These are phyloP conservation scores for Drosophila oshimai DNA, from an alignment of 1,140 invertebrate genomes.

Conservation along the genomic window DNA sequence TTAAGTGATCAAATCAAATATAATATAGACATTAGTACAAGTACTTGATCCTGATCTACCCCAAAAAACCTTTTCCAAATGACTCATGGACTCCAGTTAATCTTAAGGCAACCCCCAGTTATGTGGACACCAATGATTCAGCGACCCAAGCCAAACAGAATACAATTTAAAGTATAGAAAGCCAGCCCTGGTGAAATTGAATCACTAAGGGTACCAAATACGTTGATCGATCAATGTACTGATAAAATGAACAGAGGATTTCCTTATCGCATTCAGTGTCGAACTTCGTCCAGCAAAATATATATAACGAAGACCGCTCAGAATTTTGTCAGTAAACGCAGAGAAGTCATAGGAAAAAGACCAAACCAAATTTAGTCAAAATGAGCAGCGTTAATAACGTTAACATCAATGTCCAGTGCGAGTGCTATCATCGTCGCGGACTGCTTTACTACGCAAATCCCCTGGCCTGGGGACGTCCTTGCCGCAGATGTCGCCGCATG, in stretches of 20 bases:
- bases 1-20: neutral
- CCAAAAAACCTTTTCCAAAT: neutral
- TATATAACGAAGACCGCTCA: neutral
- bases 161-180: neutral
- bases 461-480: conserved; percentile 54
- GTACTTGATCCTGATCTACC: neutral
- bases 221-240: conserved; percentile 15
- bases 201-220: conserved; percentile 4
- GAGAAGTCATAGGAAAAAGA: neutral
- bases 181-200: conserved; percentile 2
- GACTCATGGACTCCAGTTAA: neutral
- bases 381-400: conserved; percentile 14
- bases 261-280: conserved; percentile 4
- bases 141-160: neutral
- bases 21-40: neutral
- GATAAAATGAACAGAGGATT: conserved; percentile 9
- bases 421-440: conserved; percentile 53
- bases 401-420: conserved; percentile 49
- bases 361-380: neutral
- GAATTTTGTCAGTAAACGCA: neutral
- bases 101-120: conserved; percentile 11
- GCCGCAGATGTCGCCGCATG: conserved; percentile 57
- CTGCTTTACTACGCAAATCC: conserved; percentile 15
- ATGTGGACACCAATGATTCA: neutral
- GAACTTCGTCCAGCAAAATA: neutral